Evolutionary conservation across 2,888 invertebrate genomes (phyloP).

Genomic region (Nomada flava): DNA sequence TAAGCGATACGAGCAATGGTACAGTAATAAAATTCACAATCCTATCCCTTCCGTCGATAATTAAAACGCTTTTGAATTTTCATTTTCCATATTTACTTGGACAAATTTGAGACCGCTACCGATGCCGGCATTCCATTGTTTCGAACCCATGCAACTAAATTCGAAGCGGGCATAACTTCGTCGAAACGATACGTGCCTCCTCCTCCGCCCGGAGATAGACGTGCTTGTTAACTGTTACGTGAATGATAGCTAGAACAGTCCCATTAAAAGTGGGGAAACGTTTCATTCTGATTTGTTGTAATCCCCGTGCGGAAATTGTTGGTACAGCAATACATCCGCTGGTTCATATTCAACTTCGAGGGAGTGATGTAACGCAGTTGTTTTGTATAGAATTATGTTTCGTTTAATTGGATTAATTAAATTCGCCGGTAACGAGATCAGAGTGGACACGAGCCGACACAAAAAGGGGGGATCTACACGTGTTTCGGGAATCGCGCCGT

Average conservation of each 20-base stretch:
- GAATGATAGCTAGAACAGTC: constrained; percentile 57
- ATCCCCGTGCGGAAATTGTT: constrained; percentile 47
- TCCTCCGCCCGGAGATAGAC: constrained; percentile 28
- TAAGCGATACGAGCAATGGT: too few relatives aligned
- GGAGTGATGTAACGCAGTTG: constrained; percentile 45
- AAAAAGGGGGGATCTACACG: constrained; percentile 17
- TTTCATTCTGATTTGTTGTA: constrained; percentile 50
- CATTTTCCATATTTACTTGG: background rate
- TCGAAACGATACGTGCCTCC: constrained; percentile 47
- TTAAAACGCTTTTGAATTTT: background rate
- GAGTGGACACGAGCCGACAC: constrained; percentile 10
- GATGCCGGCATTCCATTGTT: constrained; percentile 1
- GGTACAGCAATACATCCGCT: constrained; percentile 33
- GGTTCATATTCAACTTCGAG: constrained; percentile 29
- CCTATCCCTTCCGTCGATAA: too few relatives aligned
- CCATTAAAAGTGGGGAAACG: constrained; percentile 57
- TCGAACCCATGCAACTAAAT: constrained; percentile 9
- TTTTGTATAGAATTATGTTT: constrained; percentile 43
- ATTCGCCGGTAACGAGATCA: constrained; percentile 56
- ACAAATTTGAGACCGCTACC: background rate
- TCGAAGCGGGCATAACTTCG: constrained; percentile 1
- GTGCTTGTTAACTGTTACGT: constrained; percentile 67
- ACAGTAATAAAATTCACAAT: too few relatives aligned
- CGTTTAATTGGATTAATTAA: constrained; percentile 63
- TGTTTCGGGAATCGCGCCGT: background rate